Evolutionary conservation across 64 coral and sea anemone species (phyloP), one percentile per base, ranked within the genome.

Genomic region (Pocillopora verrucosa): DNA sequence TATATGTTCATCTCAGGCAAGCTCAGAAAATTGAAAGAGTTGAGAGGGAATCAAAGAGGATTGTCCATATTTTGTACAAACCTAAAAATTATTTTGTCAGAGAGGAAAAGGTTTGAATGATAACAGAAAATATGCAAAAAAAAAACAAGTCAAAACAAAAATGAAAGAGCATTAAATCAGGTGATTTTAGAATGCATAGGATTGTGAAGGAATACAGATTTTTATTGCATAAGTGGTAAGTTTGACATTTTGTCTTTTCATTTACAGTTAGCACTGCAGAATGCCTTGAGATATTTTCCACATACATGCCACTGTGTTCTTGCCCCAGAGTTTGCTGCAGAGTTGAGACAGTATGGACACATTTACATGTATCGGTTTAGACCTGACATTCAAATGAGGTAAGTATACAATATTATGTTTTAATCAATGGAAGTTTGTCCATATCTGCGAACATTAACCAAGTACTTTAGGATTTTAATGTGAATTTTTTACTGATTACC

Each of bases 281-380:
- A 99, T 91, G 97, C 93, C 37, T 20, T 99, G 78, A 78, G 97
- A 72, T 99, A 99, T 80, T 99, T 99, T 73, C 97, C 97, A 75
- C 81, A 62, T 64, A 82, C 88, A 64, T 93, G 88, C n/a, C 97
- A 99, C 93, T 83, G 90, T 30, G 79, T 77, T 5, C 74, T 99
- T 65, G 93, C 97, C 36, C 91, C 93, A 79, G 97, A 99, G 34
- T 99, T 99, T 93, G 97, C 91, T 41, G 76, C 92, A 30, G 97
- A 99, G 41, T 26, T 99, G 22, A 70, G 86, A 69, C 78, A 99
- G 34, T 95, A 93, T 99, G 97, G 97, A 14, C 97, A 99, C 88
- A 99, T 99, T 75, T 99, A 99, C 68, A 99, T 99, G 97, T 99
- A 99, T 69, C 88, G 97, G 51, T 99, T 99, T 82, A 88, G 90